Conservation (phyloP, 2,113 vertebrate genomes). For the Empidonax traillii region DNA sequence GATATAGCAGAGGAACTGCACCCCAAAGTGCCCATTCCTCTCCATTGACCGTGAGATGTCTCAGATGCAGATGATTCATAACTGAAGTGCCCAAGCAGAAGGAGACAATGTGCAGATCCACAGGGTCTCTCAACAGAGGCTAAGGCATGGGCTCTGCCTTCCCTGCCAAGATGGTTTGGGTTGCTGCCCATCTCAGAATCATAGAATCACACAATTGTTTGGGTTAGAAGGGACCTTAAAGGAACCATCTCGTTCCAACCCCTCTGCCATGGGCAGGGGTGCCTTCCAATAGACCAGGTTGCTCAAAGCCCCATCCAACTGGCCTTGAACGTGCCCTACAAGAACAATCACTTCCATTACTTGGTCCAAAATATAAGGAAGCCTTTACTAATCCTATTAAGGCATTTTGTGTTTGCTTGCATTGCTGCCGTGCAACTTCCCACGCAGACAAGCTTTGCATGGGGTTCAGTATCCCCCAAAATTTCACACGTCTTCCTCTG, state of each 20-base stretch:
- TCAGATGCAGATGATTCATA: neutral
- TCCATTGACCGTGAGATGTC: neutral
- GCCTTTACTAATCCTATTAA: neutral
- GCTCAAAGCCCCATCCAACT: neutral
- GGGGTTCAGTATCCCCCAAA: neutral
- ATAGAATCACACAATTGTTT: neutral
- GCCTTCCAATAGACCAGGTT: neutral
- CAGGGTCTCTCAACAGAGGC: neutral
- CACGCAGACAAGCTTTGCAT: neutral
- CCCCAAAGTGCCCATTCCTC: neutral
- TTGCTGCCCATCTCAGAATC: neutral
- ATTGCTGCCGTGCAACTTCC: neutral
- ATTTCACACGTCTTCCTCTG: neutral
- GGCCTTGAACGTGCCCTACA: neutral
- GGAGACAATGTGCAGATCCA: neutral
- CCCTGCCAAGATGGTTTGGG: neutral
- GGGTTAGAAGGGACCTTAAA: neutral
- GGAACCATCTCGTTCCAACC: neutral
- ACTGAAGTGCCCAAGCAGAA: neutral
- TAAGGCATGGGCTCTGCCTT: neutral
- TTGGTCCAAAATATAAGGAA: neutral
- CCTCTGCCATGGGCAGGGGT: neutral
- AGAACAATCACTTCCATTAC: neutral
- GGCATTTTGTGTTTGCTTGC: neutral
- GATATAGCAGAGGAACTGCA: neutral